Base-by-base conservation (phyloP, 2,888 invertebrate genomes). In the Agrochola litura region DNA sequence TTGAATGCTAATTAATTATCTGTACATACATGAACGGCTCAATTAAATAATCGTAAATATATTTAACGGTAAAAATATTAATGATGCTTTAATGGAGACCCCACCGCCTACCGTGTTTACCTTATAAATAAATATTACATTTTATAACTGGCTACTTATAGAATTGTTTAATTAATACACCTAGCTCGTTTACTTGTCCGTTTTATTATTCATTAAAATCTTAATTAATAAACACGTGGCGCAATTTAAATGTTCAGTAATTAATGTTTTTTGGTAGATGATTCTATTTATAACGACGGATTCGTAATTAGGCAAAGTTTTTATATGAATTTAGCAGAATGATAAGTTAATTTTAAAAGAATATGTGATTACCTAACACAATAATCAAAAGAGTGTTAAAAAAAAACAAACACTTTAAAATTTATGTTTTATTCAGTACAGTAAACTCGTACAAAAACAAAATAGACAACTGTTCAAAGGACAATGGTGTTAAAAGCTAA, bases 71-170 rank as follows among this genome's bases (percentile, higher is more conserved):
- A 63, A 84, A 79, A 77, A 75, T 84, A 85, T 87, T 87, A 75
- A 79, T 82, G 70, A 75, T 70, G 73, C 75, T 68, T 81, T 81
- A 75, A 80, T 67, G 73, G 65, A 71, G 56, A 66, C 63, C 70
- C 60, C 43, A 77, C 87, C 85, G 80, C 88, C 88, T 88, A 87
- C 85, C 64, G 83, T 79, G 82, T 83, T 81, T 61, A 73, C 52
- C 54, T 22, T 64, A 75, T 71, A 79, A 81, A 84, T 88, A 87
- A 88, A 82, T 81, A 85, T 73, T 77, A 65, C 58, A 69, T 76
- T 86, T 87, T 85, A 83, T 78, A 67, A 81, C 82, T 49, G 77
- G 82, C 84, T 88, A 86, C 86, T 83, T 86, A 86, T 77, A 87
- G 75, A 84, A 85, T 84, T 79, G 82, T 86, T 88, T 84, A 86